Percentiles rank a stretch among this genome's conserved stretches.
Evolutionary conservation across 2,113 vertebrate genomes (phyloP).

Genomic region (Gasterosteus nipponicus): DNA sequence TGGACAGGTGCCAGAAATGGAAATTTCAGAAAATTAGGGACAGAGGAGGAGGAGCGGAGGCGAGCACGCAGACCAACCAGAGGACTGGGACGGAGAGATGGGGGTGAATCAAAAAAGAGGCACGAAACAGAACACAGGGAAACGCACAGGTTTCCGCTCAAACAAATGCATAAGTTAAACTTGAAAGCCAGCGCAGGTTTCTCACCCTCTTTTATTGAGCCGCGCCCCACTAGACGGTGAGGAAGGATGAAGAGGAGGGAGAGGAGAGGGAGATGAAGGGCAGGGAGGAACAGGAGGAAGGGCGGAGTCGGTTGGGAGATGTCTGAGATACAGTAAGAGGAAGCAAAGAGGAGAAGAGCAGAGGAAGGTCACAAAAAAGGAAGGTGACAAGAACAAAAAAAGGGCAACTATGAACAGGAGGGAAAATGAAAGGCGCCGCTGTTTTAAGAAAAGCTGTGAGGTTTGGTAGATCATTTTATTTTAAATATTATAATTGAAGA

Average conservation of each 20-base stretch:
- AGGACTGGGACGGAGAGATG: constrained; percentile 83
- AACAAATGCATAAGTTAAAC: constrained; percentile 18
- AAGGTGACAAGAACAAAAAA: constrained; percentile 1
- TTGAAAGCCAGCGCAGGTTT: constrained; percentile 4
- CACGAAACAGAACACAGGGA: constrained; percentile 27
- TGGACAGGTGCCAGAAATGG: constrained; percentile 97
- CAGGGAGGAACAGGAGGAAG: constrained; percentile 68
- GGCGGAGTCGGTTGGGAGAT: constrained; percentile 44
- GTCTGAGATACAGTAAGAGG: constrained; percentile 60
- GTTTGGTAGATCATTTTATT: not conserved
- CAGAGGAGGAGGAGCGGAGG: constrained; percentile 95
- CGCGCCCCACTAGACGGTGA: constrained; percentile 67
- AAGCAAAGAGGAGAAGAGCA: constrained; percentile 7
- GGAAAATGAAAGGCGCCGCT: not conserved
- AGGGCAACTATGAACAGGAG: not conserved
- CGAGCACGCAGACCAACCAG: constrained; percentile 93
- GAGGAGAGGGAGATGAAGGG: constrained; percentile 60
- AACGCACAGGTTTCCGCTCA: constrained; percentile 23
- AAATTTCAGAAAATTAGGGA: constrained; percentile 99
- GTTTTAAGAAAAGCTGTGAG: constrained; percentile 1
- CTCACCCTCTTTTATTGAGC: constrained; percentile 75
- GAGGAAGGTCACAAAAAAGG: constrained; percentile 16
- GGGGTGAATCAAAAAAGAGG: constrained; percentile 52
- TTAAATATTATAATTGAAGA: not conserved
- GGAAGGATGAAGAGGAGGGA: constrained; percentile 58